A percentile compares a stretch with the other conserved stretches of the same genome.
Conservation (phyloP, 1,140 invertebrate genomes). For the Drosophila sechellia region DNA sequence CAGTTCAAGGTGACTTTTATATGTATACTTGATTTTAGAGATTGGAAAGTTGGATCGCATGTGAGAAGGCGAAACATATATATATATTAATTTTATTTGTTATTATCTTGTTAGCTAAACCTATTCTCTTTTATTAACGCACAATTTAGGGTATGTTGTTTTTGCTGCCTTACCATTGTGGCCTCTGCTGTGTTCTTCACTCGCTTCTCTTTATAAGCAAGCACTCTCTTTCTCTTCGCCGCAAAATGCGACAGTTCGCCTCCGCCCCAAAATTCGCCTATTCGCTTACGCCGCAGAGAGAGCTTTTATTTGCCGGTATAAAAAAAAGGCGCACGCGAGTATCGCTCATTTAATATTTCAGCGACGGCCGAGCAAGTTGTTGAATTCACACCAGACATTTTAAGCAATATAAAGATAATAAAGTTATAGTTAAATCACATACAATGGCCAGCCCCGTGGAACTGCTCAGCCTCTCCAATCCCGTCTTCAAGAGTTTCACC, state of each 20-base stretch:
- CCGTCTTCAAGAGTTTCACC: conserved; percentile 85
- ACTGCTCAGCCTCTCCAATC: conserved; percentile 77
- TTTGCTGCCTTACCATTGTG: background rate
- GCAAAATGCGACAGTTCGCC: too few relatives aligned
- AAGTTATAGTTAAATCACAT: conserved; percentile 1
- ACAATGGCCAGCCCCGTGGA: conserved; percentile 63
- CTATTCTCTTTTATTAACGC: too few relatives aligned
- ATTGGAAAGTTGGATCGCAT: too few relatives aligned
- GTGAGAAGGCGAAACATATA: too few relatives aligned
- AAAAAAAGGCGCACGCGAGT: conserved; percentile 7
- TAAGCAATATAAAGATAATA: too few relatives aligned
- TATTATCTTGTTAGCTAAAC: too few relatives aligned
- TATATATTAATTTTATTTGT: too few relatives aligned
- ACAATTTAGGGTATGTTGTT: too few relatives aligned
- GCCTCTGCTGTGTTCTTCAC: too few relatives aligned
- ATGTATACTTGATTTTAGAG: too few relatives aligned
- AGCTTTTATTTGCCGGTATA: conserved; percentile 22
- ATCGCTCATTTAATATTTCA: conserved; percentile 28
- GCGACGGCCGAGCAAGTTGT: conserved; percentile 1
- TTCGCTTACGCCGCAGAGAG: background rate
- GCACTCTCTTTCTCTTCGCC: background rate
- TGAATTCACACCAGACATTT: background rate
- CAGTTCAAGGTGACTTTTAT: background rate
- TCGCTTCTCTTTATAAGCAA: too few relatives aligned
- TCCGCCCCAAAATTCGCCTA: too few relatives aligned